phyloP scores from a whole-genome alignment of 37 sponge, comb jelly and placozoan species.

The Corticium candelabrum region DNA sequence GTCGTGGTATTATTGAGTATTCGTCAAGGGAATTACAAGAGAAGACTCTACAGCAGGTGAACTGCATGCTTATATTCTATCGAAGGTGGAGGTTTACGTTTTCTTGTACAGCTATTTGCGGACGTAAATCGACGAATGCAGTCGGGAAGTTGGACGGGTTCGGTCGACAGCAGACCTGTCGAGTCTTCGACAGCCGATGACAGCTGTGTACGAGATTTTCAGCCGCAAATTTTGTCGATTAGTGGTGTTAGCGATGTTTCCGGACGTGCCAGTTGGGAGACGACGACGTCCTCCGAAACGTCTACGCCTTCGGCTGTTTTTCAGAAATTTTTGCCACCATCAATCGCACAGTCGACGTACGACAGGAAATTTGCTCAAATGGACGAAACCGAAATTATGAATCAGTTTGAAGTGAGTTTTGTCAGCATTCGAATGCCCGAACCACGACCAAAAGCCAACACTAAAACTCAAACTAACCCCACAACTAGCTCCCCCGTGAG shows the following conservation, averaged over 20 bases:
- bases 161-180: not conserved
- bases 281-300: not conserved
- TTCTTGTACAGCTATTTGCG: not conserved
- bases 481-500: no score
- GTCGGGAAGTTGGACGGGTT: not conserved
- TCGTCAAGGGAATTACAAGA: not conserved
- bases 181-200: not conserved
- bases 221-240: not conserved
- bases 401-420: not conserved
- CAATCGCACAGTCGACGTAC: not conserved
- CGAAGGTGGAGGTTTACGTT: not conserved
- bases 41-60: not conserved
- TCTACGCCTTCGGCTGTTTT: not conserved
- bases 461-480: no score
- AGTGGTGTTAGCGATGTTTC: not conserved
- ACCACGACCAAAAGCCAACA: no score
- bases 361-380: not conserved
- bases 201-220: not conserved
- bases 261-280: not conserved
- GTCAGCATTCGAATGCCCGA: no score
- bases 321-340: not conserved
- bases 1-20: not conserved
- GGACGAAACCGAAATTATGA: not conserved
- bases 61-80: not conserved
- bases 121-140: not conserved